Evolutionary conservation across 2,888 invertebrate genomes (phyloP), one percentile per base, ranked within the genome.

Genomic region (Pelosia muscerda): DNA sequence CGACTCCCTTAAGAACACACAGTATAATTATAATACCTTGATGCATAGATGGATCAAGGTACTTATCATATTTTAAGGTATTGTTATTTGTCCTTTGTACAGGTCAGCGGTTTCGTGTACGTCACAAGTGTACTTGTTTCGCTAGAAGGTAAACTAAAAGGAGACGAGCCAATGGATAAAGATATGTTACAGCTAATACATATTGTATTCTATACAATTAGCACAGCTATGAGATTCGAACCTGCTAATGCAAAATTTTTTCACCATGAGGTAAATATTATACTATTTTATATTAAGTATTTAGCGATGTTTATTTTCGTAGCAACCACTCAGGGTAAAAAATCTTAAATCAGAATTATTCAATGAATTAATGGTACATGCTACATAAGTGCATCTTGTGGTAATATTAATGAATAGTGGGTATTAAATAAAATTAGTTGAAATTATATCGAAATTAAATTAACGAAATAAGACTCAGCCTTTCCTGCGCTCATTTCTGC

Each of bases 231-330:
- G 99, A 96, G 99, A 80, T 99, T 99, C 88, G 99, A 99, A 90
- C 99, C 99, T 2, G 99, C 99, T 0, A 99, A 99, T 91, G 99
- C 99, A 0, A 99, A 99, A 90, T 98, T 99, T 95, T 99, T 99
- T 95, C 97, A 98, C 86, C 97, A 98, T 76, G 99, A 99, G 96
- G 97, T 97, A 65, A 76, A 71, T 64, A 60, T 59, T 22, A 28
- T 54, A 57, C 25, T 11, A 23, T 38, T 38, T 38, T 5, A 38
- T 19, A 42, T 42, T 42, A 19, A 42, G 42, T 42, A 8, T 38
- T 38, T 38, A 38, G 38, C 38, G 15, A 38, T 38, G 38, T 38
- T 15, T 38, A 38, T 38, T 11, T 34, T 34, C 34, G 34, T 34
- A 6, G 6, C 9, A 31, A 31, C 31, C 4, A 1, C 9, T 31